Evolutionary conservation across 2,888 invertebrate species (phyloP), one percentile per base, ranked within the genome.

Genomic region (Hypena proboscidalis): DNA sequence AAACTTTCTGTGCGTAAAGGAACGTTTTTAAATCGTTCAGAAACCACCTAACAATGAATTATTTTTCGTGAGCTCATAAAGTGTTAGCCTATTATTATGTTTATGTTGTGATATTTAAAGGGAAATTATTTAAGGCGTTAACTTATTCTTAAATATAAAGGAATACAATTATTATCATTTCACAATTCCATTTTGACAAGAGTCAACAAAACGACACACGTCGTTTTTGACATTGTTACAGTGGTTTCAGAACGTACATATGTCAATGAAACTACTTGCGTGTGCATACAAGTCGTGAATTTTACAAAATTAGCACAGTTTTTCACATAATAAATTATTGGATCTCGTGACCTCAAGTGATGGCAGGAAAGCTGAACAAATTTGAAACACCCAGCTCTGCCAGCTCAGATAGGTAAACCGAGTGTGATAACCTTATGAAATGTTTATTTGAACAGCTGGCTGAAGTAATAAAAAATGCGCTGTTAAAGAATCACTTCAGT

Each of bases 311-410:
- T 58, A 64, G 19, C 44, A 59, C 51, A 49, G 49, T 64, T 67
- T 59, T 66, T 43, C 36, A 39, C 44, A 41, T 49, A 60, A 50
- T 48, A 52, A 61, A 67, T 56, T 65, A 58, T 33, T 43, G 46
- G 42, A 47, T 65, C 67, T 64, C 62, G 67, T 63, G 70, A 62
- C 61, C 41, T 40, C 67, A 70, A 76, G 78, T 76, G 65, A 90
- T 90, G 90, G 85, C 90, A 80, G 90, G 89, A 59, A 90, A 86
- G 78, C 78, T 91, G 79, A 93, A 92, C 73, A 94, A 93, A 80
- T 94, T 95, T 74, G 97, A 97, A 88, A 96, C 96, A 61, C 96
- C 96, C 67, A 97, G 97, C 81, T 97, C 97, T 48, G 97, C 97
- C 57, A 97, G 97, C 87, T 97, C 97, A 55, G 97, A 97, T 91